Evolutionary conservation across 2,888 invertebrate species (phyloP).

Genomic region (Pyrochroa serraticornis): DNA sequence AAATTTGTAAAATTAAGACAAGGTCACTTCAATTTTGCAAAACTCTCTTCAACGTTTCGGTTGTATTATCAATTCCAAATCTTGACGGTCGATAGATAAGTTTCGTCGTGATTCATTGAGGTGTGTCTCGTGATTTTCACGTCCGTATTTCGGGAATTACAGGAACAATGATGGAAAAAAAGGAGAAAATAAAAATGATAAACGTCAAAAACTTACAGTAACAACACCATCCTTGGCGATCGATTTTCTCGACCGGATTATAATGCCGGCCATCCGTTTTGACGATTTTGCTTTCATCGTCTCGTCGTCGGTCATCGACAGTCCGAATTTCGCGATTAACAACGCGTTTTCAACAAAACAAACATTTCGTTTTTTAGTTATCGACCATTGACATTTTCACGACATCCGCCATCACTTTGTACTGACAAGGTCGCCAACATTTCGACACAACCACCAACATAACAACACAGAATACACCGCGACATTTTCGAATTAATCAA

Average conservation of each 20-base stretch:
- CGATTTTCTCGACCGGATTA: constrained; percentile 84
- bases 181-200: background rate
- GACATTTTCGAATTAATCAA: background rate
- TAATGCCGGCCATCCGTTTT: constrained; percentile 86
- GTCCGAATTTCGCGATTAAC: constrained; percentile 22
- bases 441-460: constrained; percentile 7
- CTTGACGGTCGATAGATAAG: background rate
- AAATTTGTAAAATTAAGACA: background rate
- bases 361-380: constrained; percentile 18
- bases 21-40: too few relatives aligned
- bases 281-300: constrained; percentile 76
- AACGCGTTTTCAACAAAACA: constrained; percentile 34
- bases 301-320: constrained; percentile 29
- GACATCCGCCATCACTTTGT: constrained; percentile 35
- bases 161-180: too few relatives aligned
- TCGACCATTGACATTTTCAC: constrained; percentile 28
- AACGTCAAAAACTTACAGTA: constrained; percentile 67
- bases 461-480: background rate
- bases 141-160: too few relatives aligned
- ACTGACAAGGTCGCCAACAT: background rate
- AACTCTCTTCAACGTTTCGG: too few relatives aligned
- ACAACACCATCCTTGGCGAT: constrained; percentile 88
- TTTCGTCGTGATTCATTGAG: too few relatives aligned
- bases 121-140: too few relatives aligned
- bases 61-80: too few relatives aligned